Conservation (phyloP, 2,888 invertebrate species). For the Scaeva pyrastri region DNA sequence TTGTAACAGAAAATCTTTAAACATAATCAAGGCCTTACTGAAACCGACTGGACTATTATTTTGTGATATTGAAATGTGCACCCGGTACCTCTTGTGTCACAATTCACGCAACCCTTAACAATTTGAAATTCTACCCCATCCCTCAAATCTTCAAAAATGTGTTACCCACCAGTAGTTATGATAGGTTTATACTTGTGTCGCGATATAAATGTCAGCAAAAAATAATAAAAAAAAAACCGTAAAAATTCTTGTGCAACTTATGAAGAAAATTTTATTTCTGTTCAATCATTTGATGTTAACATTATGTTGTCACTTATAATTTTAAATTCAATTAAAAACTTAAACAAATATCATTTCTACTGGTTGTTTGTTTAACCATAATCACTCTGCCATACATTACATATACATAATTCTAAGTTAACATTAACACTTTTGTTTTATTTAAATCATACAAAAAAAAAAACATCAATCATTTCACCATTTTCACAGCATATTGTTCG, state of each 20-base stretch:
- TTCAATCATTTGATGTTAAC: slow-evolving; percentile 14
- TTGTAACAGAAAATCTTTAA: no score
- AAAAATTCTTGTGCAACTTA: slow-evolving; percentile 3
- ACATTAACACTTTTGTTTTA: slow-evolving; percentile 49
- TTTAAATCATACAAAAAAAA: slow-evolving; percentile 29
- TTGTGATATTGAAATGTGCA: no score
- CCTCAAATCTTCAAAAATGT: background rate
- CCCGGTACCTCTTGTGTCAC: background rate
- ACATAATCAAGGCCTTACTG: no score
- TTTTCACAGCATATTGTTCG: slow-evolving; percentile 81
- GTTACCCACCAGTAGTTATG: slow-evolving; percentile 73
- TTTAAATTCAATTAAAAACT: slow-evolving; percentile 5
- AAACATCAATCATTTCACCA: slow-evolving; percentile 67
- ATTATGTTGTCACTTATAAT: slow-evolving; percentile 39
- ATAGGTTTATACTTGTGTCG: slow-evolving; percentile 36
- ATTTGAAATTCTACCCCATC: background rate
- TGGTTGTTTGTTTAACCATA: slow-evolving; percentile 67
- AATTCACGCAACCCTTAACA: background rate
- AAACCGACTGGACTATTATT: no score
- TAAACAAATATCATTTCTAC: slow-evolving; percentile 70
- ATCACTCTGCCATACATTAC: slow-evolving; percentile 25
- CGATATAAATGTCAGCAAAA: slow-evolving; percentile 42
- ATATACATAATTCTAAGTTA: slow-evolving; percentile 13
- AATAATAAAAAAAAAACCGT: slow-evolving; percentile 26
- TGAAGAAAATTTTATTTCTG: slow-evolving; percentile 29